Evolutionary conservation across 2,113 vertebrate species (phyloP).

Genomic region (Hypomesus transpacificus): DNA sequence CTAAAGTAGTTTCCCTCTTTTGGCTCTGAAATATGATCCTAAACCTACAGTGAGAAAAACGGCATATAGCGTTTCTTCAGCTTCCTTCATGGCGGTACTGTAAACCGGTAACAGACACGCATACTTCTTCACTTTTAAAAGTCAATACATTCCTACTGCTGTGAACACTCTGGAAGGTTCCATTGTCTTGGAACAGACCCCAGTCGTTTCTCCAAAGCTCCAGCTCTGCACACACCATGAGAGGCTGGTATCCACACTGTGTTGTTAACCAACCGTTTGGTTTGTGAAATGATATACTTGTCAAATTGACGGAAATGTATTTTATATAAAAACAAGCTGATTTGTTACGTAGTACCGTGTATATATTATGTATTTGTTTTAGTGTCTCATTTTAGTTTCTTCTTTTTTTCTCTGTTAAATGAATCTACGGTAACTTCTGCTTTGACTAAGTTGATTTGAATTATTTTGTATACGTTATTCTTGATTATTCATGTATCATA

Average conservation of each 20-base stretch:
- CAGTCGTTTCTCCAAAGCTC: slow-evolving; percentile 37
- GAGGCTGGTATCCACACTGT: slow-evolving; percentile 8
- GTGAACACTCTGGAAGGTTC: no score
- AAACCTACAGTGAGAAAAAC: no score
- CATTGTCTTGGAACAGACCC: background rate
- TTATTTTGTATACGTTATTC: background rate
- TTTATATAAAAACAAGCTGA: slow-evolving; percentile 8
- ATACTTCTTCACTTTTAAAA: no score
- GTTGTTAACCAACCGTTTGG: slow-evolving; percentile 20
- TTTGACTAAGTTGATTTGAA: background rate
- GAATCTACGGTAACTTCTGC: background rate
- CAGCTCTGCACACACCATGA: slow-evolving; percentile 1
- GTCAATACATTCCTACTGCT: no score
- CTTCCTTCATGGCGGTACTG: no score
- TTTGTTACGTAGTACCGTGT: slow-evolving; percentile 14
- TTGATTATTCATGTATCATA: background rate
- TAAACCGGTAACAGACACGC: no score
- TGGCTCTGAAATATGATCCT: no score
- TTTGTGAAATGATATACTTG: slow-evolving; percentile 17
- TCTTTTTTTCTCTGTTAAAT: background rate
- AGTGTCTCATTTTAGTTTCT: background rate
- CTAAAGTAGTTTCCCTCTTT: no score
- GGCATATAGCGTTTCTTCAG: no score
- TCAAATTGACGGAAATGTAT: slow-evolving; percentile 14
- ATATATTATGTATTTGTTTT: slow-evolving; percentile 5